Conservation (phyloP, 35 echinoderm and acorn worm genomes). For the Nesometra sesokonis region DNA sequence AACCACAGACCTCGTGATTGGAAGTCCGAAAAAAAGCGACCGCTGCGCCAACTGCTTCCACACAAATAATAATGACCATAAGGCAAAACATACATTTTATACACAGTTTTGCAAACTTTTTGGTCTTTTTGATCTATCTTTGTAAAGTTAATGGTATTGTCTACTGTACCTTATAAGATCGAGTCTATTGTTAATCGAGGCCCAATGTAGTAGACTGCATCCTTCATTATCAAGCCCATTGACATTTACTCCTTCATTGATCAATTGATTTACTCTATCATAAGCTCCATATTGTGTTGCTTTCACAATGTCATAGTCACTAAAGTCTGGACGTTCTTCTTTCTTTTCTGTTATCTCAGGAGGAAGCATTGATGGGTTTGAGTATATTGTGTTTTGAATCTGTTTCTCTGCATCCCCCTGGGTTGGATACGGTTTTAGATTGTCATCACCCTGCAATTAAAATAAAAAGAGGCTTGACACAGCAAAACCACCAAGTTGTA, state of each 20-base stretch:
- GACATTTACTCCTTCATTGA: conserved; percentile 74
- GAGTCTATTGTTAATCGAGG: conserved; percentile 81
- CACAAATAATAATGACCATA: no score
- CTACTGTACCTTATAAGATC: conserved; percentile 74
- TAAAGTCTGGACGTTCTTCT: conserved; percentile 10
- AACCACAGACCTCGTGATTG: no score
- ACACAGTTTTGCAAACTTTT: no score
- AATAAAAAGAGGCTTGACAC: background rate
- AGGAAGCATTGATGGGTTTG: background rate
- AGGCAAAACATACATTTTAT: no score
- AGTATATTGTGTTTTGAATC: background rate
- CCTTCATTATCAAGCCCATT: conserved; percentile 73
- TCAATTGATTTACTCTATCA: conserved; percentile 52
- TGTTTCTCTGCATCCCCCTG: conserved; percentile 5
- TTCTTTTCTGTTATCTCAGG: background rate
- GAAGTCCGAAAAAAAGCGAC: no score
- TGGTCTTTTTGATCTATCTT: no score
- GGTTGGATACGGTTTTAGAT: conserved; percentile 46
- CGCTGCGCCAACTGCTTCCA: no score
- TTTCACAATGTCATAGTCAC: conserved; percentile 66
- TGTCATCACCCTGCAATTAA: conserved; percentile 1
- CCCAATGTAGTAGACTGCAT: conserved; percentile 84
- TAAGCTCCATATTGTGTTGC: conserved; percentile 80
- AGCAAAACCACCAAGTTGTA: no score
- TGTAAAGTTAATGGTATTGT: no score